Conservation (phyloP, 2,113 vertebrate genomes). For the Microcebus lehilahytsara region DNA sequence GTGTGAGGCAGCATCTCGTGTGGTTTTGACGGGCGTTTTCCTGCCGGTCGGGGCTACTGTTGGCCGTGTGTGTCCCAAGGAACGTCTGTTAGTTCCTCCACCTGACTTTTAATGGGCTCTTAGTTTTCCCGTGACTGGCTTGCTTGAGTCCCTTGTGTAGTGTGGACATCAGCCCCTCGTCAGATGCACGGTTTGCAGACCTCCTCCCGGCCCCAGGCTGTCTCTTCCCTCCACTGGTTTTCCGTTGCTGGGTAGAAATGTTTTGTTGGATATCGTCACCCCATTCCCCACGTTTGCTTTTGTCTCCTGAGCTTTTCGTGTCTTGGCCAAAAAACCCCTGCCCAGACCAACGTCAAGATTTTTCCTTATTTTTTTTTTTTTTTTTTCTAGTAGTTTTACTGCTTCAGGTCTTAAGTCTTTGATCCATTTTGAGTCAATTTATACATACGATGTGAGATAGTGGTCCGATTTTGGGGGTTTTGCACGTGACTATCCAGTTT, state of each 20-base stretch:
- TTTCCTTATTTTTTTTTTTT: not conserved
- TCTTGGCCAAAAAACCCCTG: not conserved
- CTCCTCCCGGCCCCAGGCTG: not conserved
- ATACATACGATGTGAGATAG: not conserved
- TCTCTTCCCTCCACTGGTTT: not conserved
- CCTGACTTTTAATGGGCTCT: too few species aligned
- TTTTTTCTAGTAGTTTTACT: not conserved
- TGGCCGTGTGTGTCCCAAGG: not conserved
- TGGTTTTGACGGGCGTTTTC: not conserved
- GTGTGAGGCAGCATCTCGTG: too few species aligned
- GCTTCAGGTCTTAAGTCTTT: too few species aligned
- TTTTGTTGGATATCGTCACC: not conserved
- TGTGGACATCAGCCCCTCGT: not conserved
- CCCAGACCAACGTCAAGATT: not conserved
- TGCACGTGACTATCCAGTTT: not conserved
- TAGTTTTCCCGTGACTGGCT: not conserved
- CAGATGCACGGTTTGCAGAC: not conserved
- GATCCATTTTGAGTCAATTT: not conserved
- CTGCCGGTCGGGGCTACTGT: not conserved
- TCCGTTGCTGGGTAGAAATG: not conserved
- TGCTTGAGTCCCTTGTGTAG: not conserved
- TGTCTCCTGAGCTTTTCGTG: not conserved
- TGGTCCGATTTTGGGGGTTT: not conserved
- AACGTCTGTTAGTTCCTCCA: not conserved
- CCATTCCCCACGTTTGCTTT: not conserved